Evolutionary conservation across 2,797 vertebrate genomes (phyloP).

Genomic region (Okamejei kenojei): DNA sequence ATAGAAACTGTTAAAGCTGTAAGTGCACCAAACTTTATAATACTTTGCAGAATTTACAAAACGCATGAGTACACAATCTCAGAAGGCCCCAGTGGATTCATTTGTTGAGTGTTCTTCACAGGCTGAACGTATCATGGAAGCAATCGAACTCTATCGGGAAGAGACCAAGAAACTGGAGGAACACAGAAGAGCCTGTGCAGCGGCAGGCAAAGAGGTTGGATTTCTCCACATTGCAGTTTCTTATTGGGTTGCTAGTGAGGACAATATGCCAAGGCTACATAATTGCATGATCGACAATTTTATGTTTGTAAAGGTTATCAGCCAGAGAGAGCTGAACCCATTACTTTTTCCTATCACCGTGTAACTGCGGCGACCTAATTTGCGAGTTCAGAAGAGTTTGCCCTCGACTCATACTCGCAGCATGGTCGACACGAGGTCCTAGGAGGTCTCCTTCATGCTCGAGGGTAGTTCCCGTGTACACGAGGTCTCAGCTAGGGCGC

Average conservation of each 20-base stretch:
- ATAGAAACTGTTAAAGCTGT: slow-evolving; percentile 92
- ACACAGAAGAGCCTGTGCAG: slow-evolving; percentile 70
- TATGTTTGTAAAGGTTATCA: background rate
- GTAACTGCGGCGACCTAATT: background rate
- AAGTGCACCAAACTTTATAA: slow-evolving; percentile 50
- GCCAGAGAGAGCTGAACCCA: background rate
- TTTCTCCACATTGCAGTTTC: background rate
- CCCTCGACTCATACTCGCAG: too few species aligned
- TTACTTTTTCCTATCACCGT: background rate
- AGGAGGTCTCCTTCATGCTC: too few species aligned
- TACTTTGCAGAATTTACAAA: background rate
- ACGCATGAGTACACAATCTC: background rate
- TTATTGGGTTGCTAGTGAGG: background rate
- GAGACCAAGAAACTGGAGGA: slow-evolving; percentile 76
- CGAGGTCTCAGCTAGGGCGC: too few species aligned
- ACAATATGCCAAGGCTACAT: background rate
- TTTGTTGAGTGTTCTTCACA: slow-evolving; percentile 45
- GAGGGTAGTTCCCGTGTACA: too few species aligned
- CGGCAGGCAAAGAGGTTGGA: slow-evolving; percentile 77
- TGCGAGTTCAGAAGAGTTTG: too few species aligned
- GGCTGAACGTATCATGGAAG: slow-evolving; percentile 96
- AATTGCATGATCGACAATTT: background rate
- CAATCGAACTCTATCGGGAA: slow-evolving; percentile 77
- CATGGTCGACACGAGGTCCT: too few species aligned
- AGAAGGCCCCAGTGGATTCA: background rate